phyloP scores from a whole-genome alignment of 2,888 invertebrate species.

The Pegoplata infirma region DNA sequence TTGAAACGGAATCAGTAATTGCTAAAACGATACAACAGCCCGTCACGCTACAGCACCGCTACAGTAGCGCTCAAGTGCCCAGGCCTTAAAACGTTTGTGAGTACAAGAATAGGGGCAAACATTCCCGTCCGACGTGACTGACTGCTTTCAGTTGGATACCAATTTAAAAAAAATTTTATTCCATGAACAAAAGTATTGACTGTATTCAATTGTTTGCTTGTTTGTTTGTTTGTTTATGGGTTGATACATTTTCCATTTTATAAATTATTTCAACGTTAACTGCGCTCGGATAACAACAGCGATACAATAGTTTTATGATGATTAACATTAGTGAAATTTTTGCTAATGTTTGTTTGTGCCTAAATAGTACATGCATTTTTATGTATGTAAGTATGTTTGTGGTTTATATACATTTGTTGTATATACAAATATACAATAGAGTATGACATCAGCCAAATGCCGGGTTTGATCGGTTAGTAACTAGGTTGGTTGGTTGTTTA shows the following conservation, averaged over 20 bases:
- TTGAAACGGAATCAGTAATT: too few relatives aligned
- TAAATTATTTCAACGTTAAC: conserved; percentile 61
- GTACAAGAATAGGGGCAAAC: too few relatives aligned
- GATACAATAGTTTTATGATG: conserved; percentile 59
- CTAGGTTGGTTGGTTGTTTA: conserved; percentile 36
- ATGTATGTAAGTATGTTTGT: conserved; percentile 2
- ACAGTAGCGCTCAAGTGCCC: too few relatives aligned
- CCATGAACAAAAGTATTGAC: background rate
- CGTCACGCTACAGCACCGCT: too few relatives aligned
- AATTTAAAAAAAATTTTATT: too few relatives aligned
- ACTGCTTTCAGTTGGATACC: too few relatives aligned
- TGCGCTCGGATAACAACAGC: conserved; percentile 36
- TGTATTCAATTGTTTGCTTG: conserved; percentile 26
- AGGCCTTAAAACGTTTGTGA: too few relatives aligned
- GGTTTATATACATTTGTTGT: conserved; percentile 41
- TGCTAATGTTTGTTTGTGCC: conserved; percentile 1
- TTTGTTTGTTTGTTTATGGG: conserved; percentile 38
- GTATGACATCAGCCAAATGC: conserved; percentile 19
- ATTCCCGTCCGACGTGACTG: too few relatives aligned
- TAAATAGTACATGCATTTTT: background rate
- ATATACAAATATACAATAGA: background rate
- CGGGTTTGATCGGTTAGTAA: conserved; percentile 42
- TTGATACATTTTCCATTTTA: conserved; percentile 55
- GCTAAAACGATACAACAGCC: too few relatives aligned
- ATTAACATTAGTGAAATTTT: conserved; percentile 59